These are phyloP conservation scores for Epirrhoe tristata DNA, from an alignment of 2,888 invertebrate genomes.

Conservation along the genomic window DNA sequence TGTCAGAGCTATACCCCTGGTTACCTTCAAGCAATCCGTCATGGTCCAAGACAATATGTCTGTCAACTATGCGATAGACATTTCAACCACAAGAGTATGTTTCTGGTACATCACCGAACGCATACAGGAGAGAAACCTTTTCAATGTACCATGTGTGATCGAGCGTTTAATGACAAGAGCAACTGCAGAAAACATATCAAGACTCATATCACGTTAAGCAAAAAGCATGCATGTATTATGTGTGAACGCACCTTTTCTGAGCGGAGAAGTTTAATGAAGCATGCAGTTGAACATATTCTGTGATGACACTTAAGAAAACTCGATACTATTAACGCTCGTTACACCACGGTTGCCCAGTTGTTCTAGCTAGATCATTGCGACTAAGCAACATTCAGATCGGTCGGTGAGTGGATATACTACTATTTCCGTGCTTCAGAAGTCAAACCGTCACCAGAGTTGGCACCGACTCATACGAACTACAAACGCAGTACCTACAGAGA, in stretches of 20 bases:
- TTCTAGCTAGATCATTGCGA: no score
- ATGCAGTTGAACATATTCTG: slow-evolving; percentile 11
- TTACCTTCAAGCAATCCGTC: not conserved
- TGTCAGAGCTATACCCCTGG: not conserved
- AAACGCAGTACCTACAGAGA: no score
- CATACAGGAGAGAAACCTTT: slow-evolving; percentile 21
- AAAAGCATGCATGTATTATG: slow-evolving; percentile 2
- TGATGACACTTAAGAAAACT: not conserved
- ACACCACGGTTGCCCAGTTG: no score
- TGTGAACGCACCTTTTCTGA: not conserved
- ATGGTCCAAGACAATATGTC: not conserved
- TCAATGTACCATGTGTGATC: slow-evolving; percentile 4
- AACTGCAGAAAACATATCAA: slow-evolving; percentile 21
- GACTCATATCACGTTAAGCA: not conserved
- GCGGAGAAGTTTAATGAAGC: not conserved
- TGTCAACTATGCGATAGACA: slow-evolving; percentile 1
- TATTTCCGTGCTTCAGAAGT: no score
- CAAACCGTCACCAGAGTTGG: no score
- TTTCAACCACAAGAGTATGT: slow-evolving; percentile 8
- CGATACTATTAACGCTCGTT: no score
- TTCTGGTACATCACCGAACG: not conserved
- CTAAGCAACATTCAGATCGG: no score
- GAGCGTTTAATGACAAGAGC: slow-evolving; percentile 15
- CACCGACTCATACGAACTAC: no score
- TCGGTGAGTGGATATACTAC: no score